Evolutionary conservation across 2,888 invertebrate genomes (phyloP).

Genomic region (Mystacides longicornis): DNA sequence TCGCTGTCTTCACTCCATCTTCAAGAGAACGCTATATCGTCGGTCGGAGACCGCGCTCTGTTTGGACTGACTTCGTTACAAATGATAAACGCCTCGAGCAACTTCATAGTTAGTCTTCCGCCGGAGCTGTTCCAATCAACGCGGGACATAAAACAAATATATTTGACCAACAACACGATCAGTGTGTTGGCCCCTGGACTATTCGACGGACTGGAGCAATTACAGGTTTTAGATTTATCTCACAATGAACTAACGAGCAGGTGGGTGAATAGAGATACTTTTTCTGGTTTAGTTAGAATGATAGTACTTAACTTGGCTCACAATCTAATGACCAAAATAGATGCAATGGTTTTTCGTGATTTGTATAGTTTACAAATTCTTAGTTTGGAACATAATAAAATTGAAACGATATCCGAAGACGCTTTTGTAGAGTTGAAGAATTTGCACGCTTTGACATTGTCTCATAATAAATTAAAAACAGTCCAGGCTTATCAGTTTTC

Average conservation of each 20-base stretch:
- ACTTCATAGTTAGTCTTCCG: constrained; percentile 66
- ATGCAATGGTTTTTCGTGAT: constrained; percentile 63
- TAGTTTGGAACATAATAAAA: constrained; percentile 65
- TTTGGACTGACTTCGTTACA: constrained; percentile 59
- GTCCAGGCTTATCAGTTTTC: constrained; percentile 62
- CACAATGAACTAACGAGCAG: constrained; percentile 64
- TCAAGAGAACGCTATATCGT: constrained; percentile 68
- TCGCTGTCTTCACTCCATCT: constrained; percentile 61
- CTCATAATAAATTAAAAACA: constrained; percentile 59
- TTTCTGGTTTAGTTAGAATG: constrained; percentile 63
- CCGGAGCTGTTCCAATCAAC: constrained; percentile 65
- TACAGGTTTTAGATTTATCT: constrained; percentile 65
- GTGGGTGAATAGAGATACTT: constrained; percentile 69
- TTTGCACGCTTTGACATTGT: constrained; percentile 66
- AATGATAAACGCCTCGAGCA: constrained; percentile 71
- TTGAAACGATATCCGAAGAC: constrained; percentile 59
- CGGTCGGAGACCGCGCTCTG: constrained; percentile 65
- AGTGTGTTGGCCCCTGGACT: constrained; percentile 66
- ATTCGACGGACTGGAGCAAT: constrained; percentile 61
- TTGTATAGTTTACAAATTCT: constrained; percentile 68
- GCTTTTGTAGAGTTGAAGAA: constrained; percentile 70
- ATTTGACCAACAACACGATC: constrained; percentile 69
- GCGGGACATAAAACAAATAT: constrained; percentile 58
- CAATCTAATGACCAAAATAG: constrained; percentile 62
- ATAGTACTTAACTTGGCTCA: constrained; percentile 67